Percentiles rank a stretch among this genome's conserved stretches.
These are phyloP conservation scores for Dicroscelio sp. DNA, from an alignment of 2,888 invertebrate genomes.

Conservation along the genomic window DNA sequence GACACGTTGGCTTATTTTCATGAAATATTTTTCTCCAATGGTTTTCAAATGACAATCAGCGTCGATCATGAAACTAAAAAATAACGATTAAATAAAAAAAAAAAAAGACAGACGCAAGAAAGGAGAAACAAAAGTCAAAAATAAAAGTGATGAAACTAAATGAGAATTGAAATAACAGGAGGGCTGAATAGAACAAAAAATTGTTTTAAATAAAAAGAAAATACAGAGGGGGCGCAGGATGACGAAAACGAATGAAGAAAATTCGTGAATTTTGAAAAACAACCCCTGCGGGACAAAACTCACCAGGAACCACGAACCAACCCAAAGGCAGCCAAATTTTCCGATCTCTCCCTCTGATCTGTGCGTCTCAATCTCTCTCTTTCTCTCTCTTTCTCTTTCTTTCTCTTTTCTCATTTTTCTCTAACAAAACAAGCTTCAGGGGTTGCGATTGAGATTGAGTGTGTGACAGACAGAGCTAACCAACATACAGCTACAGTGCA, in stretches of 20 bases:
- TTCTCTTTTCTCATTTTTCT: no score
- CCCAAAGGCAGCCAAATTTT: constrained; percentile 91
- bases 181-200: no score
- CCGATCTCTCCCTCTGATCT: constrained; percentile 90
- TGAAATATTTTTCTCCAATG: constrained; percentile 87
- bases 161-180: no score
- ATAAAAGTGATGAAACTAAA: no score
- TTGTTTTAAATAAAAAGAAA: no score
- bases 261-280: constrained; percentile 89
- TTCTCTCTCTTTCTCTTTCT: constrained; percentile 81
- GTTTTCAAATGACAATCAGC: constrained; percentile 75
- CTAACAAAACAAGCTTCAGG: constrained; percentile 91
- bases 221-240: not conserved
- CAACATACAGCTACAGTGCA: constrained; percentile 92
- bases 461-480: constrained; percentile 91
- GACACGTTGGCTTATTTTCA: constrained; percentile 90
- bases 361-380: constrained; percentile 91
- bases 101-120: constrained; percentile 62
- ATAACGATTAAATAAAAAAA: constrained; percentile 17
- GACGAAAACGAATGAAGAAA: constrained; percentile 74
- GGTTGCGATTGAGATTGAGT: constrained; percentile 91
- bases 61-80: constrained; percentile 33
- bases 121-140: constrained; percentile 59
- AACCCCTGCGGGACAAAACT: constrained; percentile 91
- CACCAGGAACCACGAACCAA: constrained; percentile 91